These are phyloP conservation scores for Melolontha melolontha DNA, from an alignment of 2,888 invertebrate species.

Conservation along the genomic window DNA sequence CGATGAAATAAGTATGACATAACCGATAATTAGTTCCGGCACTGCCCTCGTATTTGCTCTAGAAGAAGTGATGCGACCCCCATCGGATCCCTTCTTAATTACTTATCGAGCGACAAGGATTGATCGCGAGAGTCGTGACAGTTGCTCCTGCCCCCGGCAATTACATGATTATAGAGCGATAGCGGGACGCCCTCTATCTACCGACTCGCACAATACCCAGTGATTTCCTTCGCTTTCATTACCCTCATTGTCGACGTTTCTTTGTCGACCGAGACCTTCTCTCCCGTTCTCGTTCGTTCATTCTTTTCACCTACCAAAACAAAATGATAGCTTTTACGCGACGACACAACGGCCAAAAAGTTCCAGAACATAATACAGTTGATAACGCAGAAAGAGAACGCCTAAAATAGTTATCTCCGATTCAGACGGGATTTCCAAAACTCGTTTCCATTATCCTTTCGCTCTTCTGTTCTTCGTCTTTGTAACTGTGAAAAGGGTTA, in stretches of 20 bases:
- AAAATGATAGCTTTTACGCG: conserved; percentile 61
- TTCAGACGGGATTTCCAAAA: conserved; percentile 33
- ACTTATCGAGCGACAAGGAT: conserved; percentile 62
- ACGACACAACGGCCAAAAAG: conserved; percentile 50
- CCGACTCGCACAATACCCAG: conserved; percentile 59
- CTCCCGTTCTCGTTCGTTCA: conserved; percentile 54
- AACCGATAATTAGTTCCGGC: conserved; percentile 37
- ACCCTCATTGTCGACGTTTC: conserved; percentile 62
- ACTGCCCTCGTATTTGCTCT: conserved; percentile 29
- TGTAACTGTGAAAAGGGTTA: background rate
- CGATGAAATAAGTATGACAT: conserved; percentile 34
- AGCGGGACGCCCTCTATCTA: conserved; percentile 45
- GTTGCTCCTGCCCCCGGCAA: conserved; percentile 57
- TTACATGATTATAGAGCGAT: conserved; percentile 61
- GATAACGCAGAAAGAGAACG: conserved; percentile 28
- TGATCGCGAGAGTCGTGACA: conserved; percentile 62
- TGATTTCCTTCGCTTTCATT: conserved; percentile 65
- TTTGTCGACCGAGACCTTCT: conserved; percentile 53
- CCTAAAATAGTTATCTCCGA: conserved; percentile 29
- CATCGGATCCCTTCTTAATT: conserved; percentile 56
- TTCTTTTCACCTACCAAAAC: conserved; percentile 59
- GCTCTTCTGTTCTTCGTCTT: conserved; percentile 16
- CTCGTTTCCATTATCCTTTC: conserved; percentile 19
- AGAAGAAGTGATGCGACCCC: conserved; percentile 51
- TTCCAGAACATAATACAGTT: conserved; percentile 55